Evolutionary conservation across 92 coral and sea anemone species (phyloP).

Genomic region (Bergia puertoricense): DNA sequence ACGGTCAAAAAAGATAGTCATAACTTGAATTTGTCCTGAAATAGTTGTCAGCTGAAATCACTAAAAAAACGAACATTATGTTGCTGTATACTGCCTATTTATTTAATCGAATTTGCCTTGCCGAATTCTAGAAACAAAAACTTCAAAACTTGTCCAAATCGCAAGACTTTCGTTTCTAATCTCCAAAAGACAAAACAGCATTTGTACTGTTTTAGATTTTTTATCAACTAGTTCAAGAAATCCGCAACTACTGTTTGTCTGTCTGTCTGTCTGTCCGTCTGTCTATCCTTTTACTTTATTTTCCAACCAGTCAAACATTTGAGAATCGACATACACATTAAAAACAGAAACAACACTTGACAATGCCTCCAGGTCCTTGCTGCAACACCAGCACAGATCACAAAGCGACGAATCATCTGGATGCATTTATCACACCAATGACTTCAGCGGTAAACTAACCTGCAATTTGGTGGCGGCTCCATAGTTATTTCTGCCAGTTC

Average conservation of each 20-base stretch:
- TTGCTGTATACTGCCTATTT: too few relatives aligned
- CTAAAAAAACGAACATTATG: too few relatives aligned
- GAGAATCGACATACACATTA: too few relatives aligned
- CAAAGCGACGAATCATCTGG: slow-evolving; percentile 1
- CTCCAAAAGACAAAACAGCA: neutral
- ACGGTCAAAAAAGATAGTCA: neutral
- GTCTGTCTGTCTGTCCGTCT: neutral
- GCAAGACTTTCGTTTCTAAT: neutral
- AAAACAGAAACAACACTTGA: neutral
- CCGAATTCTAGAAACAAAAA: neutral
- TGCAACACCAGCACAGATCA: too few relatives aligned
- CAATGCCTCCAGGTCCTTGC: neutral
- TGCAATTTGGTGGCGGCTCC: slow-evolving; percentile 99
- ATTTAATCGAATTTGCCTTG: neutral
- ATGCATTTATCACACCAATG: neutral
- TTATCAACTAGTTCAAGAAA: neutral
- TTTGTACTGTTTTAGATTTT: neutral
- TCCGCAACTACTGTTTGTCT: neutral
- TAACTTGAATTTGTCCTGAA: neutral
- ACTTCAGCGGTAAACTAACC: slow-evolving; percentile 57
- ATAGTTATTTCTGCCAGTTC: slow-evolving; percentile 97
- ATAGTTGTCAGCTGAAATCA: neutral
- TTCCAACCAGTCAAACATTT: neutral
- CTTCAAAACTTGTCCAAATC: too few relatives aligned
- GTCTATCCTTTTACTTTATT: neutral